phyloP scores from a whole-genome alignment of 2,888 invertebrate species.

The Thymelicus sylvestris region DNA sequence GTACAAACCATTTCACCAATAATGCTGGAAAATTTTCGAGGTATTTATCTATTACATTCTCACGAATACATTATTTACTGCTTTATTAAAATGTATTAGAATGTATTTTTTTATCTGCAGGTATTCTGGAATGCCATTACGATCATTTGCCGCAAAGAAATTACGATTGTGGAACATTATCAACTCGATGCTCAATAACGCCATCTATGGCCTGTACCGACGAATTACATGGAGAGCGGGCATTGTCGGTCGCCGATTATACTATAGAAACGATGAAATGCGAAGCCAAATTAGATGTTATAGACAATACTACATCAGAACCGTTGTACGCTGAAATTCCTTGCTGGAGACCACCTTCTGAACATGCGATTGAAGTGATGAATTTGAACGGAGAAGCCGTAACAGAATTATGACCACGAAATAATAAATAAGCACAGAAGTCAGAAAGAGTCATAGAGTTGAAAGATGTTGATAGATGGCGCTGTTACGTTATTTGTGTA shows the following conservation, averaged over 20 bases:
- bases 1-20: constrained; percentile 79
- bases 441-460: background rate
- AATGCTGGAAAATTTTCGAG: constrained; percentile 85
- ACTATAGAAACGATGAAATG: constrained; percentile 76
- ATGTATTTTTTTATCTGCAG: constrained; percentile 52
- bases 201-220: constrained; percentile 65
- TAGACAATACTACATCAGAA: constrained; percentile 77
- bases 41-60: constrained; percentile 51
- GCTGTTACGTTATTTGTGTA: constrained; percentile 41
- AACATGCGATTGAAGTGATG: constrained; percentile 74
- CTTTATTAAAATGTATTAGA: constrained; percentile 20
- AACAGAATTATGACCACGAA: constrained; percentile 75
- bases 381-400: constrained; percentile 79
- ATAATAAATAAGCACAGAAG: constrained; percentile 3
- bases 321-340: constrained; percentile 89
- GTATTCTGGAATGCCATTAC: constrained; percentile 86
- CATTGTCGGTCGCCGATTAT: constrained; percentile 66
- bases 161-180: constrained; percentile 61
- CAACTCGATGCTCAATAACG: constrained; percentile 58
- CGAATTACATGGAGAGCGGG: constrained; percentile 60
- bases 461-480: constrained; percentile 58
- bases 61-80: too few relatives aligned
- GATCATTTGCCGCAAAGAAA: constrained; percentile 84
- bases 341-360: constrained; percentile 78
- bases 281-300: constrained; percentile 72